These are phyloP conservation scores for Sussaba pulchella DNA, from an alignment of 2,888 invertebrate genomes.

Conservation along the genomic window DNA sequence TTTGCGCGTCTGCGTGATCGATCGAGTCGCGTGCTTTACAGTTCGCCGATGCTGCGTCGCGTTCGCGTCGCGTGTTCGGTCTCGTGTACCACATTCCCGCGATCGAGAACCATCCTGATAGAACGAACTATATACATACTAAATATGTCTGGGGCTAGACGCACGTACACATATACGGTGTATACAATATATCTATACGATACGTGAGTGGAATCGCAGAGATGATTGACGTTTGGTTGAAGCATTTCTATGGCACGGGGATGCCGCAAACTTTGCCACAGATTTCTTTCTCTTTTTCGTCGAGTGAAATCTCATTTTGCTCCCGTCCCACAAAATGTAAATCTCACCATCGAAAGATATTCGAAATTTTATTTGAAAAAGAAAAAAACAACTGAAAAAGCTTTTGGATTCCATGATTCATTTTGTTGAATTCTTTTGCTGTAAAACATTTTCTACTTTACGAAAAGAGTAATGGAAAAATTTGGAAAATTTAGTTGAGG, in stretches of 20 bases:
- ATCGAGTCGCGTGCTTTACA: constrained; percentile 74
- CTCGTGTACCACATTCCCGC: constrained; percentile 70
- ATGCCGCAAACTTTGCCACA: neutral
- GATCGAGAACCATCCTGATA: constrained; percentile 62
- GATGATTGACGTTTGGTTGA: neutral
- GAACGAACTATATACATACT: constrained; percentile 28
- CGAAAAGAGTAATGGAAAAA: too few species aligned
- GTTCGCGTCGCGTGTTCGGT: constrained; percentile 72
- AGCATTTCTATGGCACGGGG: neutral
- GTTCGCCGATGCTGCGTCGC: constrained; percentile 50
- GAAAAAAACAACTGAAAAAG: too few species aligned
- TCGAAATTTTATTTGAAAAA: too few species aligned
- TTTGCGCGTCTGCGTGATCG: constrained; percentile 75
- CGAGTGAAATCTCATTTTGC: neutral
- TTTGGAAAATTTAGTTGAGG: too few species aligned
- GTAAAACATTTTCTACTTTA: too few species aligned
- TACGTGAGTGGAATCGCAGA: neutral
- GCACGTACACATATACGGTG: neutral
- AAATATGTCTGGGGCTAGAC: neutral
- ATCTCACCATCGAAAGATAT: too few species aligned
- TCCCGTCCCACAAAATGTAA: too few species aligned
- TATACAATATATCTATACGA: too few species aligned
- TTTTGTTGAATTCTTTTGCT: too few species aligned
- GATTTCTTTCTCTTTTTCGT: neutral
- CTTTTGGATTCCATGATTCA: too few species aligned